phyloP scores from a whole-genome alignment of 2,888 invertebrate species.

The Chrysotoxum bicinctum region DNA sequence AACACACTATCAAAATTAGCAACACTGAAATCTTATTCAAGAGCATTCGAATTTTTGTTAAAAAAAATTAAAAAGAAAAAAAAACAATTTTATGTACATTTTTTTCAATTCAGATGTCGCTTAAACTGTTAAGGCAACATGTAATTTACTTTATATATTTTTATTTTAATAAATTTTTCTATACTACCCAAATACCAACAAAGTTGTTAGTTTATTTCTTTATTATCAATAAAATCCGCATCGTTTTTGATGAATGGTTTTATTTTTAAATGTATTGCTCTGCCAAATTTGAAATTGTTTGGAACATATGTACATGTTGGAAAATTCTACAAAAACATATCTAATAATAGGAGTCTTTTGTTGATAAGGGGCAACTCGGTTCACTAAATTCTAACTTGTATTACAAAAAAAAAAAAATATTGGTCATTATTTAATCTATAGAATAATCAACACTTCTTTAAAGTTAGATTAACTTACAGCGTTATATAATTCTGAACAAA shows the following conservation, averaged over 20 bases:
- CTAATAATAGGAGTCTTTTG: too few species aligned
- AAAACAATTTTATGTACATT: conserved; percentile 45
- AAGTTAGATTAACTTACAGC: too few species aligned
- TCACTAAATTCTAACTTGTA: too few species aligned
- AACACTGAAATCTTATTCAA: conserved; percentile 44
- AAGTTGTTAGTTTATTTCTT: conserved; percentile 49
- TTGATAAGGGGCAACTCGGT: too few species aligned
- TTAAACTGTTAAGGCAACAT: conserved; percentile 48
- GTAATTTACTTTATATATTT: conserved; percentile 58
- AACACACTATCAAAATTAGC: conserved; percentile 57
- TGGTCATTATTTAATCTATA: too few species aligned
- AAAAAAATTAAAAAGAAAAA: conserved; percentile 27
- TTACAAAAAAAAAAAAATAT: too few species aligned
- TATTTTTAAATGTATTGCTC: too few species aligned
- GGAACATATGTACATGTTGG: too few species aligned
- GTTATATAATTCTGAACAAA: too few species aligned
- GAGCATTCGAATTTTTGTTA: conserved; percentile 39
- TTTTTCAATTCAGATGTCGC: conserved; percentile 52
- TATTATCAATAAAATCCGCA: neutral
- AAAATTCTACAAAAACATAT: too few species aligned
- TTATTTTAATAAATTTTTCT: conserved; percentile 55
- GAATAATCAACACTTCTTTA: too few species aligned
- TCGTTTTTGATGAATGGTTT: neutral
- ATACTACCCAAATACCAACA: conserved; percentile 42
- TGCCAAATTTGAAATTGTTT: too few species aligned